Conservation (phyloP, 2,888 invertebrate genomes). For the Calephelis perditalis region DNA sequence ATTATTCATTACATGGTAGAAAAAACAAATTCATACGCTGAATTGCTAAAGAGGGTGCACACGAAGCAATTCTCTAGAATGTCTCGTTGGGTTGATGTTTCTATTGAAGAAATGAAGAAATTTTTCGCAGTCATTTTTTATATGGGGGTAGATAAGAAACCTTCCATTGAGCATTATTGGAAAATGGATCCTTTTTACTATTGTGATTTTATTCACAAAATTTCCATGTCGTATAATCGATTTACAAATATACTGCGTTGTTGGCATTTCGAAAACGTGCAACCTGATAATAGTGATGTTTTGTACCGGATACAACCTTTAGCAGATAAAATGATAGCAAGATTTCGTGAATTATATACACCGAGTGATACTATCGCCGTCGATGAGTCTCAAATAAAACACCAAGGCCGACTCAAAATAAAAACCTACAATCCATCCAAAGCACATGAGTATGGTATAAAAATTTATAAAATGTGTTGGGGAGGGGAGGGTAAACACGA, state of each 20-base stretch:
- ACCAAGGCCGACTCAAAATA: constrained; percentile 19
- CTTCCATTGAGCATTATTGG: not conserved
- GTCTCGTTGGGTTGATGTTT: not conserved
- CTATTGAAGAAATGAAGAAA: not conserved
- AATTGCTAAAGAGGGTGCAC: not conserved
- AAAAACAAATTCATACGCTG: not conserved
- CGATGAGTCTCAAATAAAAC: constrained; percentile 21
- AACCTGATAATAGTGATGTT: constrained; percentile 24
- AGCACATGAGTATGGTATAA: constrained; percentile 22
- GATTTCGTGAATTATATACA: constrained; percentile 22
- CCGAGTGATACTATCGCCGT: constrained; percentile 21
- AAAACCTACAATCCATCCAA: constrained; percentile 21
- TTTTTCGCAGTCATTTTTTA: not conserved
- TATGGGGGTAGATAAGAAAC: not conserved
- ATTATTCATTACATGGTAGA: not conserved
- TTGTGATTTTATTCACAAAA: not conserved
- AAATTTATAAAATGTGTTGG: constrained; percentile 25
- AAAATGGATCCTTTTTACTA: not conserved
- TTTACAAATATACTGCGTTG: constrained; percentile 15
- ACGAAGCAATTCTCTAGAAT: not conserved
- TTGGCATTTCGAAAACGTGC: constrained; percentile 25
- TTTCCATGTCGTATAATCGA: not conserved
- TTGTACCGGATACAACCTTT: constrained; percentile 24
- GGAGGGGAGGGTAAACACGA: too few relatives aligned
- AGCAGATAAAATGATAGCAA: constrained; percentile 17